phyloP scores from a whole-genome alignment of 1,140 invertebrate genomes.

The Megalopta genalis region DNA sequence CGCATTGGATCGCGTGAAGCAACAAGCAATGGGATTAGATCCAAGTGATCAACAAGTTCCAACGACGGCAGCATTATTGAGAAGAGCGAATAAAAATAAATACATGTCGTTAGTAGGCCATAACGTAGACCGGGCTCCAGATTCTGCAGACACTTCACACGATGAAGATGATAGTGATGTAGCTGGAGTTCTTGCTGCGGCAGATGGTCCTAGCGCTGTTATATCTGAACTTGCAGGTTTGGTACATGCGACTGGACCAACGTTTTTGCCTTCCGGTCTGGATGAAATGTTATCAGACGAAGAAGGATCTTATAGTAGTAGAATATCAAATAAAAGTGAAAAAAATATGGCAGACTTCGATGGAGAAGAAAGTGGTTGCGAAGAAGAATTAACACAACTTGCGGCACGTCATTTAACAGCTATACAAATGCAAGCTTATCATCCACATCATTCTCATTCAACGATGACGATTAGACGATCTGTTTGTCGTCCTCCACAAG shows the following conservation, averaged over 20 bases:
- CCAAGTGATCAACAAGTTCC: slow-evolving; percentile 72
- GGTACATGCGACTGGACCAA: slow-evolving; percentile 73
- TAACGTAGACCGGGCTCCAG: slow-evolving; percentile 61
- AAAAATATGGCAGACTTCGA: slow-evolving; percentile 97
- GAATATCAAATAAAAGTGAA: slow-evolving; percentile 95
- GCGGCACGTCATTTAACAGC: slow-evolving; percentile 82
- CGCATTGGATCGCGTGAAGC: slow-evolving; percentile 73
- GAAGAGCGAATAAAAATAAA: slow-evolving; percentile 67
- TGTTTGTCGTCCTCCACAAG: slow-evolving; percentile 69
- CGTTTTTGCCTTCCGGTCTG: slow-evolving; percentile 73
- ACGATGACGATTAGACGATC: slow-evolving; percentile 70
- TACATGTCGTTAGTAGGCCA: slow-evolving; percentile 70
- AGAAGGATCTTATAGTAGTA: slow-evolving; percentile 90
- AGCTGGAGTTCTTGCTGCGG: slow-evolving; percentile 69
- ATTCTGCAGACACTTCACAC: slow-evolving; percentile 76
- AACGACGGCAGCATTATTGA: slow-evolving; percentile 59
- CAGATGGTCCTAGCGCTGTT: slow-evolving; percentile 74
- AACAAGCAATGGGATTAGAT: slow-evolving; percentile 71
- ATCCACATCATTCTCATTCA: slow-evolving; percentile 73
- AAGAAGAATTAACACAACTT: slow-evolving; percentile 92
- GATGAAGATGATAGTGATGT: slow-evolving; percentile 78
- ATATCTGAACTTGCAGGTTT: slow-evolving; percentile 80
- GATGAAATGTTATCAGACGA: slow-evolving; percentile 87
- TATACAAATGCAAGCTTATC: slow-evolving; percentile 78
- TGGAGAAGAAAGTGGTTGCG: slow-evolving; percentile 93